Evolutionary conservation across 2,797 vertebrate species (phyloP).

Genomic region (Threskiornis aethiopicus): DNA sequence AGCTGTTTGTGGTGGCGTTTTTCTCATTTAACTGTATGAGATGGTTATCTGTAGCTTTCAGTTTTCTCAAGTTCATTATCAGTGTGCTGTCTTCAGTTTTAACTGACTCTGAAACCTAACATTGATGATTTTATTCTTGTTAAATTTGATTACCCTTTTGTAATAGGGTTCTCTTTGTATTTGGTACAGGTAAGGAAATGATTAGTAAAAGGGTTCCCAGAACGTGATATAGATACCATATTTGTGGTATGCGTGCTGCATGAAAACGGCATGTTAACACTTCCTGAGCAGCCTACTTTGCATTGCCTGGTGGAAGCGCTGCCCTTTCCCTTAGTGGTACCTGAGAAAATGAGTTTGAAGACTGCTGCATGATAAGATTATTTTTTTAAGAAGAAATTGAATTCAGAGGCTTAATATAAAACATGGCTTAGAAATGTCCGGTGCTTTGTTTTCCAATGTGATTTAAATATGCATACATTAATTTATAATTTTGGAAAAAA

Average conservation of each 20-base stretch:
- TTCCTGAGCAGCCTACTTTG: background rate
- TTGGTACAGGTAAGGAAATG: background rate
- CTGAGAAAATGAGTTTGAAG: background rate
- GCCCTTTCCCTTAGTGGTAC: background rate
- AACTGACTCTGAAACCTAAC: background rate
- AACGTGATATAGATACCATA: rapidly evolving
- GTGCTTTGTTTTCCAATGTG: background rate
- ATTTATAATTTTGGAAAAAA: background rate
- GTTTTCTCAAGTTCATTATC: background rate
- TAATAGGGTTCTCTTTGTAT: background rate
- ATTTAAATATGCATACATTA: background rate
- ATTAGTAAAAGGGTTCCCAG: background rate
- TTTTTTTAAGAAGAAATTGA: background rate
- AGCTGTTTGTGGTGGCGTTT: background rate
- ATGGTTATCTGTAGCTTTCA: background rate
- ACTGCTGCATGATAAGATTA: background rate
- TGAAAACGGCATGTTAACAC: background rate
- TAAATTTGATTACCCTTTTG: background rate
- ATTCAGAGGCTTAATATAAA: background rate
- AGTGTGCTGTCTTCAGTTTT: background rate
- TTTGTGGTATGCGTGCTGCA: background rate
- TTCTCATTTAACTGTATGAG: background rate
- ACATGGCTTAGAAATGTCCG: background rate
- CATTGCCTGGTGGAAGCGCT: background rate
- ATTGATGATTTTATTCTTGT: background rate